Conservation (phyloP, 2,113 vertebrate species). For the Rattus rattus region DNA sequence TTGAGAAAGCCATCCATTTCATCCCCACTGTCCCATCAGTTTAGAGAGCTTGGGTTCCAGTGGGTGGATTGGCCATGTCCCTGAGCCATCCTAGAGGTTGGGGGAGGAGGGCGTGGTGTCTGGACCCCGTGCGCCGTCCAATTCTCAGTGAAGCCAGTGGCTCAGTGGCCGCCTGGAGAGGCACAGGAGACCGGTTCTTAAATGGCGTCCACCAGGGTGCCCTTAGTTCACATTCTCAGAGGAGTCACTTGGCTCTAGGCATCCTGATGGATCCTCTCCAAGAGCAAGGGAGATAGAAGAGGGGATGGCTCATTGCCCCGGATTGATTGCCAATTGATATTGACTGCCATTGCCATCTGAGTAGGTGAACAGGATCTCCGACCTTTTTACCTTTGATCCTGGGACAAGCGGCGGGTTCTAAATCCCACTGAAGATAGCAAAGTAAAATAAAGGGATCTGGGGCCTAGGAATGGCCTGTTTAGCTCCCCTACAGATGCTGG, state of each 20-base stretch:
- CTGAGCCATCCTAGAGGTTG: background rate
- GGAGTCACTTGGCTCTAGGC: background rate
- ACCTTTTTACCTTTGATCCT: background rate
- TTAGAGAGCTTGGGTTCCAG: background rate
- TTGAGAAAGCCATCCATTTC: background rate
- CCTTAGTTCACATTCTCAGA: background rate
- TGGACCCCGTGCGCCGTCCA: accelerated
- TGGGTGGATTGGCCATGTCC: background rate
- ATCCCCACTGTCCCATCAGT: background rate
- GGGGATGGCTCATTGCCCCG: background rate
- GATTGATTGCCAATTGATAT: background rate
- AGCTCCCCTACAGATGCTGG: background rate
- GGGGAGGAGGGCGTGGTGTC: background rate
- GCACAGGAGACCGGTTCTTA: background rate
- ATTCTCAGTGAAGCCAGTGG: background rate
- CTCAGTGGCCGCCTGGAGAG: background rate
- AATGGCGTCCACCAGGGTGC: background rate
- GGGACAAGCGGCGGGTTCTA: background rate
- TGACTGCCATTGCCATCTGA: background rate
- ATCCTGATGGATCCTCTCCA: background rate
- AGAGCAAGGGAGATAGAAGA: constrained; percentile 20
- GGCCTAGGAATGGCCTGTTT: background rate
- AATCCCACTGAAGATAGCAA: background rate
- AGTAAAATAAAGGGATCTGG: background rate
- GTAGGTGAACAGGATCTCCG: background rate